phyloP scores from a whole-genome alignment of 2,888 invertebrate genomes.

The Slavum lentiscoides region DNA sequence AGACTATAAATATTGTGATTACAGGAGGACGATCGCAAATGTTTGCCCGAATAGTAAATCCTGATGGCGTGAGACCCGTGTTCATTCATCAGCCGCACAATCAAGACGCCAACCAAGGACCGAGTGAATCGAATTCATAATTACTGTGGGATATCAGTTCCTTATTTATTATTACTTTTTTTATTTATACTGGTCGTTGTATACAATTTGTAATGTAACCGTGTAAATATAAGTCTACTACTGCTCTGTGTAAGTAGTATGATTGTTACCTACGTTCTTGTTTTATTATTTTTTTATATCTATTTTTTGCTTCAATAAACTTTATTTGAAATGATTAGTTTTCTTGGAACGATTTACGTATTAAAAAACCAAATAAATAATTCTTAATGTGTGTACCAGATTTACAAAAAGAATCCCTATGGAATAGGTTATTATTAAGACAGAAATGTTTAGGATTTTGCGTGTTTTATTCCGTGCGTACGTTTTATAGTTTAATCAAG shows the following conservation, averaged over 20 bases:
- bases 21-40: conserved; percentile 60
- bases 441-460: too few species aligned
- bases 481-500: too few species aligned
- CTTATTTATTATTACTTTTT: conserved; percentile 33
- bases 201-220: conserved; percentile 8
- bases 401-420: too few species aligned
- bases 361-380: too few species aligned
- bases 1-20: background rate
- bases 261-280: conserved; percentile 47
- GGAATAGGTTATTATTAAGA: too few species aligned
- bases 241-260: conserved; percentile 29
- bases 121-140: conserved; percentile 46
- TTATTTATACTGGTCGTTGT: conserved; percentile 30
- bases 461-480: too few species aligned
- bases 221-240: conserved; percentile 7
- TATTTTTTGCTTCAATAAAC: conserved; percentile 43
- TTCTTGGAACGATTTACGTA: too few species aligned
- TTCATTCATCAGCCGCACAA: conserved; percentile 49
- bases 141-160: conserved; percentile 35
- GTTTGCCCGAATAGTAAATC: conserved; percentile 63
- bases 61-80: conserved; percentile 57
- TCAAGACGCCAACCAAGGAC: conserved; percentile 22
- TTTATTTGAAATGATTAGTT: conserved; percentile 12
- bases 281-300: conserved; percentile 33
- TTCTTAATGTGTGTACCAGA: too few species aligned